Conservation (phyloP, 53 echinoderm and acorn worm species). For the Zoroaster sp. region DNA sequence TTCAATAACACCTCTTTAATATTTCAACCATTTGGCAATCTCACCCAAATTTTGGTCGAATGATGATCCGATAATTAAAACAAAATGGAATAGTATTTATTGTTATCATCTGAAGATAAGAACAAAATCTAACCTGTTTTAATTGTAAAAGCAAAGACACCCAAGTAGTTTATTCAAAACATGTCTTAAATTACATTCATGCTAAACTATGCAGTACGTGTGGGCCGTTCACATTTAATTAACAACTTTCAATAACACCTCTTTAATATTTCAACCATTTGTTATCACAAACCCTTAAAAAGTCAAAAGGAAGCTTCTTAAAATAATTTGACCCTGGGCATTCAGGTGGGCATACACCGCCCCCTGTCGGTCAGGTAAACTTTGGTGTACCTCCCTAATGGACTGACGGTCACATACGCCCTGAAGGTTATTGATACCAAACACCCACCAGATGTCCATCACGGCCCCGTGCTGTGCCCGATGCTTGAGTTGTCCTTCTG, state of each 20-base stretch:
- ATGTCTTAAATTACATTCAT: conserved; percentile 19
- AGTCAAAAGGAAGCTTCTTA: neutral
- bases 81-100: no score
- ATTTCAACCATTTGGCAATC: neutral
- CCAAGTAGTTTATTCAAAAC: conserved; percentile 12
- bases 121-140: neutral
- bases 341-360: conserved; percentile 42
- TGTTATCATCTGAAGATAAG: neutral
- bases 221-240: conserved; percentile 11
- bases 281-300: neutral
- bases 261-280: neutral
- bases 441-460: conserved; percentile 6
- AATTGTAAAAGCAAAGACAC: neutral
- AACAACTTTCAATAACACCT: conserved; percentile 38
- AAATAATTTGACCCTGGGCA: neutral
- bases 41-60: no score
- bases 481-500: conserved; percentile 42
- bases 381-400: conserved; percentile 2
- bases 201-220: conserved; percentile 3
- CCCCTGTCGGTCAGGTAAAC: conserved; percentile 44
- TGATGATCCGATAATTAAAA: no score
- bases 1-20: conserved; percentile 24
- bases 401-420: neutral
- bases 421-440: neutral
- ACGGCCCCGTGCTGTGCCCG: conserved; percentile 3